These are phyloP conservation scores for Amblyraja radiata DNA, from an alignment of 2,797 vertebrate species.

Conservation along the genomic window DNA sequence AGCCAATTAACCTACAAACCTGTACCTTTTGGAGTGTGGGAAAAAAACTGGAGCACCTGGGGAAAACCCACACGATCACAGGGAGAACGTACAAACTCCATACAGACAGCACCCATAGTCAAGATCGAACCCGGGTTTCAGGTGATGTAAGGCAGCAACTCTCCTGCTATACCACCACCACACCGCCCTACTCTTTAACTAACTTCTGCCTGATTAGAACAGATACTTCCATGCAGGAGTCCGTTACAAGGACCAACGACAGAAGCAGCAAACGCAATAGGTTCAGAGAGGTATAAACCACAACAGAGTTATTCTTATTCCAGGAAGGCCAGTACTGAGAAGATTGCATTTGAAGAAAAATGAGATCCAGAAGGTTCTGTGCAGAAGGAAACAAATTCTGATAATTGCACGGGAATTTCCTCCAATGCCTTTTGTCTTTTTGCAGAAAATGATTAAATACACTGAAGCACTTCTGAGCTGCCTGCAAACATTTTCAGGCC, in stretches of 20 bases:
- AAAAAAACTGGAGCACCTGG: too few relatives aligned
- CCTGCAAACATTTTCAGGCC: background rate
- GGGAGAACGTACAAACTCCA: too few relatives aligned
- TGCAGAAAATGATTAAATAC: background rate
- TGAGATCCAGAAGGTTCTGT: background rate
- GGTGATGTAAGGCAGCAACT: too few relatives aligned
- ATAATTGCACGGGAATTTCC: background rate
- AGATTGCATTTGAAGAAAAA: background rate
- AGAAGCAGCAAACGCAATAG: background rate
- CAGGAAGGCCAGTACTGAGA: background rate
- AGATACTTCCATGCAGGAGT: background rate
- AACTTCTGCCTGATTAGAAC: background rate
- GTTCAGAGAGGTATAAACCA: background rate
- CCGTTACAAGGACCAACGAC: background rate
- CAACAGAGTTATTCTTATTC: background rate
- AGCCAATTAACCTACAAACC: too few relatives aligned
- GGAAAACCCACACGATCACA: too few relatives aligned
- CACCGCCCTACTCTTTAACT: too few relatives aligned
- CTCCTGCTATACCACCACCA: too few relatives aligned
- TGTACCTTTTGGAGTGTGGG: too few relatives aligned
- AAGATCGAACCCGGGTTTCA: too few relatives aligned
- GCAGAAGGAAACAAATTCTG: background rate
- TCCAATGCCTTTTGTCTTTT: background rate
- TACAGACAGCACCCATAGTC: too few relatives aligned
- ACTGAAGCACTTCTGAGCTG: background rate